These are phyloP conservation scores for Cettia cetti DNA, from an alignment of 2,113 vertebrate genomes.

Conservation along the genomic window DNA sequence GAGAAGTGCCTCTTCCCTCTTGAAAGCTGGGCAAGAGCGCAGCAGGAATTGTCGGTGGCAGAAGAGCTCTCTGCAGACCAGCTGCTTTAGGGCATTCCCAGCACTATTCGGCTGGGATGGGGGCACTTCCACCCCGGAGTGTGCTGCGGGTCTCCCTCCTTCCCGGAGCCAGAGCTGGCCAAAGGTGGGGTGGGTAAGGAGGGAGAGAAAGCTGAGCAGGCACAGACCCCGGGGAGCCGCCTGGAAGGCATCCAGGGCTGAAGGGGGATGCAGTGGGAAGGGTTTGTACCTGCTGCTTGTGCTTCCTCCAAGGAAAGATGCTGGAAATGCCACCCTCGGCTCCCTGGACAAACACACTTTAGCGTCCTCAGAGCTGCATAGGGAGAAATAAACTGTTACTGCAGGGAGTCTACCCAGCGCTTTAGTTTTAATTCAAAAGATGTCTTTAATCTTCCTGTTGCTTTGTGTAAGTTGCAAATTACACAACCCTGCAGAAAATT, in stretches of 20 bases:
- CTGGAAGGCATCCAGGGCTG: background rate
- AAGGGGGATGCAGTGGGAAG: background rate
- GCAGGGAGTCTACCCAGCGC: slow-evolving; percentile 24
- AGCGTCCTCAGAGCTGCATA: background rate
- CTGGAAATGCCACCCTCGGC: background rate
- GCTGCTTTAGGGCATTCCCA: background rate
- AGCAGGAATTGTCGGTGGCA: background rate
- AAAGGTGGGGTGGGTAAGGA: rapidly evolving
- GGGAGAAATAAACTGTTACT: slow-evolving; percentile 49
- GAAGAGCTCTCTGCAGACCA: background rate
- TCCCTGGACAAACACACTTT: background rate
- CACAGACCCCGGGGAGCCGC: rapidly evolving
- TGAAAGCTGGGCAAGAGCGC: rapidly evolving
- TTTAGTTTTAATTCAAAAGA: slow-evolving; percentile 64
- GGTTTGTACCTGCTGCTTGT: background rate
- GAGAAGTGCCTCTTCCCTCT: background rate
- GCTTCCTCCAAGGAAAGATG: background rate
- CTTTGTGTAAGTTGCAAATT: slow-evolving; percentile 66
- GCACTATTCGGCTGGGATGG: rapidly evolving
- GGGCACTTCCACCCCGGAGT: background rate
- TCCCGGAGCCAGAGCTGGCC: rapidly evolving
- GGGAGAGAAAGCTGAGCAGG: background rate
- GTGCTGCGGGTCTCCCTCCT: rapidly evolving
- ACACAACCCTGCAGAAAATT: slow-evolving; percentile 58
- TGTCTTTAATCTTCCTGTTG: slow-evolving; percentile 61